Conservation (phyloP, 2,888 invertebrate genomes). For the Parnassius glacialis region DNA sequence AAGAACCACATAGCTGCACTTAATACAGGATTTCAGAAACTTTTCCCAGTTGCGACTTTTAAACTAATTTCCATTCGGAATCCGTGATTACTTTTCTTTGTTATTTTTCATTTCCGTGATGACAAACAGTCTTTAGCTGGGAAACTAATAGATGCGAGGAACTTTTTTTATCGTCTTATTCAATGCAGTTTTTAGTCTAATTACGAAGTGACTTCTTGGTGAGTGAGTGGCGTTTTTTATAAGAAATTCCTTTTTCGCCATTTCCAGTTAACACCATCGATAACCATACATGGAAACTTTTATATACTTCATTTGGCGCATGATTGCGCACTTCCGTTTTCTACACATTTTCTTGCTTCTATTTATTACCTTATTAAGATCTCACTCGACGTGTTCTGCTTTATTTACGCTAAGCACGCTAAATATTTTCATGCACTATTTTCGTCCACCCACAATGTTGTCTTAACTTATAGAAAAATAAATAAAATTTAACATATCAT, state of each 20-base stretch:
- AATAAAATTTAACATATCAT: too few species aligned
- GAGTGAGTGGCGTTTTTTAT: conserved; percentile 21
- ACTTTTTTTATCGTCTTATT: conserved; percentile 21
- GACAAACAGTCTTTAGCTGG: conserved; percentile 27
- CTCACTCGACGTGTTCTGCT: conserved; percentile 16
- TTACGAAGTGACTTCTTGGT: conserved; percentile 18
- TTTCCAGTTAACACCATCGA: conserved; percentile 27
- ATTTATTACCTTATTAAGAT: conserved; percentile 26
- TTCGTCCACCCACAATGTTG: conserved; percentile 1
- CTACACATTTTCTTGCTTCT: conserved; percentile 23
- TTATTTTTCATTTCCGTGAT: conserved; percentile 29
- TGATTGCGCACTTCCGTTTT: conserved; percentile 27
- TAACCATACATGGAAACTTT: conserved; percentile 24
- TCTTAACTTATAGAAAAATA: background rate
- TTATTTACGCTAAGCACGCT: conserved; percentile 5
- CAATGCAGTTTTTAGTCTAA: conserved; percentile 22
- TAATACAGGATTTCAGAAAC: conserved; percentile 26
- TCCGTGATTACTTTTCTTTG: conserved; percentile 28
- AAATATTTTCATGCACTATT: conserved; percentile 9
- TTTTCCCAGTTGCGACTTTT: conserved; percentile 25
- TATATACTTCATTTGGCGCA: conserved; percentile 26
- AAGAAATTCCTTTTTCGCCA: conserved; percentile 22
- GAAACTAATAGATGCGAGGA: conserved; percentile 24
- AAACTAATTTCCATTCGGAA: conserved; percentile 29
- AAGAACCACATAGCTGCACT: conserved; percentile 25